Evolutionary conservation across 2,797 vertebrate species (phyloP), one percentile per base, ranked within the genome.

Genomic region (Micropoecilia bifurca): DNA sequence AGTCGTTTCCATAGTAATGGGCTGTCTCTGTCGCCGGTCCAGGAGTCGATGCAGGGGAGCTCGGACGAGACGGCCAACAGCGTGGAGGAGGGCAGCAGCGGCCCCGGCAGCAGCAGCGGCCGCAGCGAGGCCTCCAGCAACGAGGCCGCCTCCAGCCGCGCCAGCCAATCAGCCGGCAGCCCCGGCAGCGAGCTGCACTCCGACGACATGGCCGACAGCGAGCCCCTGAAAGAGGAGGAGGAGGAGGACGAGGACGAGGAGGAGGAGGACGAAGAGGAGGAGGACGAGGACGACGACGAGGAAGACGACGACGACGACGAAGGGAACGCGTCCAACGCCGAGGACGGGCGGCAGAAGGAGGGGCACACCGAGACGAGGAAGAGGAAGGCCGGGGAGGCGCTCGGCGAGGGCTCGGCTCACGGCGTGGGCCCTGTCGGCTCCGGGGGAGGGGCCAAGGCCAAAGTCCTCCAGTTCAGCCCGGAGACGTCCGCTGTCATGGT

Each of bases 11-110:
- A n/a, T 6, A 13, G 7, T 63, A 36, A 75, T 28, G 14, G 30
- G 50, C 0, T 41, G 14, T 68, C 68, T 46, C 9, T 66, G 50
- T 22, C 3, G 39, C 33, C 18, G 72, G 7, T 2, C 48, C 81
- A 99, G 98, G 98, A 99, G 92, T 99, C 98, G 45, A 97, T 99
- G 97, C 98, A 99, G 93, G 98, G 98, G 90, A 99, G 98, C 94
- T 99, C 98, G 0, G 98, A 99, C 10, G 98, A 99, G 93, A 99
- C 98, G 25, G 98, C 97, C 22, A 99, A 99, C 93, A 99, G 98
- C 14, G 98, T 97, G n/a, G 98, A 99, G 92, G 98, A 99, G 79
- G 97, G 97, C 91, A 99, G 98, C 93, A 99, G 98, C 3, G 97
- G 97, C 9, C 97, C 98, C 16, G 98, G 97, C 39, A 99, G 98